Percentiles rank a stretch among this genome's conserved stretches.
Evolutionary conservation across 2,888 invertebrate species (phyloP).

Genomic region (Chloromyia formosa): DNA sequence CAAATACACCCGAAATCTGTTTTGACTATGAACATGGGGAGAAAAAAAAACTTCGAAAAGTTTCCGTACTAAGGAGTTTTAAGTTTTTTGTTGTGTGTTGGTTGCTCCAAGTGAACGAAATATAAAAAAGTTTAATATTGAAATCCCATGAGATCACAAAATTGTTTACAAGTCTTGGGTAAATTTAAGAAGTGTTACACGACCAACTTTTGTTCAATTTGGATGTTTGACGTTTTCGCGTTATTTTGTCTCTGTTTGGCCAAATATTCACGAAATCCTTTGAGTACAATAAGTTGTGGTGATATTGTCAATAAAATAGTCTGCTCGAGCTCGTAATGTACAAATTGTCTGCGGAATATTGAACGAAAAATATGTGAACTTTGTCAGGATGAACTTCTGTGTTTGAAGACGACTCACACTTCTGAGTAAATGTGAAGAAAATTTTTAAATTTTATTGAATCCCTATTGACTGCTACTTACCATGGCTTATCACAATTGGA

Average conservation of each 20-base stretch:
- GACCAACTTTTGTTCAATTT: background rate
- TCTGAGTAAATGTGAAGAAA: no score
- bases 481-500: no score
- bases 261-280: background rate
- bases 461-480: no score
- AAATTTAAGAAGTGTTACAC: conserved; percentile 1
- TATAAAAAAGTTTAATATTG: conserved; percentile 22
- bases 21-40: background rate
- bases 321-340: no score
- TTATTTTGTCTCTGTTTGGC: background rate
- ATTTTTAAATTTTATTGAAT: no score
- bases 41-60: background rate
- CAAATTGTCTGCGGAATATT: no score
- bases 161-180: conserved; percentile 26
- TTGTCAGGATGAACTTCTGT: no score
- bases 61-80: background rate
- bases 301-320: background rate
- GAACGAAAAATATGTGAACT: no score
- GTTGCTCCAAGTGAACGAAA: no score
- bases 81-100: background rate
- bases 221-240: background rate
- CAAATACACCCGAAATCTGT: background rate
- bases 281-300: conserved; percentile 12
- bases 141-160: conserved; percentile 32
- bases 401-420: no score